phyloP scores from a whole-genome alignment of 2,888 invertebrate species.

The Lithodes maja region DNA sequence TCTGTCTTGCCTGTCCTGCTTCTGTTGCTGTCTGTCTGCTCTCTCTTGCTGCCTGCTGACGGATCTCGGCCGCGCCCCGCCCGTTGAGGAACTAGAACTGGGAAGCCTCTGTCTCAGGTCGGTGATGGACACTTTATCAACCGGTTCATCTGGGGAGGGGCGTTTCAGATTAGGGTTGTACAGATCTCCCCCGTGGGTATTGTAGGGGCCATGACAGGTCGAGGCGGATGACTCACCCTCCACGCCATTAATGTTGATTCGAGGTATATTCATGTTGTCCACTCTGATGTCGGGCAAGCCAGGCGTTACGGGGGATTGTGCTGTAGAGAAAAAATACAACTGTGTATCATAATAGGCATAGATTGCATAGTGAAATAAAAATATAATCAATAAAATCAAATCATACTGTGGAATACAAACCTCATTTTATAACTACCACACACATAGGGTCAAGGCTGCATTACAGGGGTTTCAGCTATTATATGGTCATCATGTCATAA shows the following conservation, averaged over 20 bases:
- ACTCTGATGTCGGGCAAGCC: conserved; percentile 51
- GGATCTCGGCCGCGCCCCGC: conserved; percentile 42
- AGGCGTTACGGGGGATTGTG: conserved; percentile 44
- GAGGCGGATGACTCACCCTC: conserved; percentile 38
- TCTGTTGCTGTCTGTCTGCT: neutral
- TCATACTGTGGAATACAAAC: too few species aligned
- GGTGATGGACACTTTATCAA: conserved; percentile 63
- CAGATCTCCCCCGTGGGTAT: conserved; percentile 28
- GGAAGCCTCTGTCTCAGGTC: conserved; percentile 46
- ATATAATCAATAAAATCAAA: too few species aligned
- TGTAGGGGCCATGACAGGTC: conserved; percentile 9
- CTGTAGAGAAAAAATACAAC: conserved; percentile 15
- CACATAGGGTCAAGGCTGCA: too few species aligned
- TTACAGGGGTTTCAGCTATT: too few species aligned
- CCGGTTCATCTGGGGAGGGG: conserved; percentile 67
- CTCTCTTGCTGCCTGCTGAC: conserved; percentile 26
- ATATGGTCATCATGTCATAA: too few species aligned
- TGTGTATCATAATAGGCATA: too few species aligned
- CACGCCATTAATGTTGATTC: conserved; percentile 67
- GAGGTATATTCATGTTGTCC: conserved; percentile 61
- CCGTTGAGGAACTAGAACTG: neutral
- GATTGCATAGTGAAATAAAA: too few species aligned
- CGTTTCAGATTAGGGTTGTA: conserved; percentile 64
- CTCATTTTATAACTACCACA: too few species aligned
- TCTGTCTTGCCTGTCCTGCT: neutral